Conservation (phyloP, 2,113 vertebrate genomes). For the Salvator merianae region DNA sequence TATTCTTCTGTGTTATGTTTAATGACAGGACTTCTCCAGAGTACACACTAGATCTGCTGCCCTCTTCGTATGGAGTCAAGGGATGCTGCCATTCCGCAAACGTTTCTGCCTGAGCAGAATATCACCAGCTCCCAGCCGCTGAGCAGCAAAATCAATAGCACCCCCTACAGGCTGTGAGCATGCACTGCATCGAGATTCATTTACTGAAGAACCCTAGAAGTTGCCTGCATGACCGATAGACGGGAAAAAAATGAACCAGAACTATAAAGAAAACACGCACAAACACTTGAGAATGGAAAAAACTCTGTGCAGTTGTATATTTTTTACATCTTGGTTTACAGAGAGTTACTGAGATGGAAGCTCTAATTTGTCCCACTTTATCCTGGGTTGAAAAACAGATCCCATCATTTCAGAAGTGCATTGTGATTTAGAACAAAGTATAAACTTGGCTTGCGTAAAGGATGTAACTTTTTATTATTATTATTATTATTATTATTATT, state of each 20-base stretch:
- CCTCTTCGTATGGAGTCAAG: background rate
- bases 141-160: background rate
- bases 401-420: background rate
- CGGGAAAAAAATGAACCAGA: background rate
- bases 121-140: too few relatives aligned
- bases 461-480: conserved; percentile 70
- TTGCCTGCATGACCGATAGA: too few relatives aligned
- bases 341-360: background rate
- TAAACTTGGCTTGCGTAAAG: conserved; percentile 76
- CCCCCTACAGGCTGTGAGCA: background rate
- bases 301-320: background rate
- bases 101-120: background rate
- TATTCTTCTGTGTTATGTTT: background rate
- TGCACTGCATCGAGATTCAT: background rate
- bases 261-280: background rate
- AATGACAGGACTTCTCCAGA: background rate
- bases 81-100: background rate
- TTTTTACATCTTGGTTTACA: background rate
- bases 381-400: background rate
- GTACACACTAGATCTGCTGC: background rate
- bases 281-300: background rate
- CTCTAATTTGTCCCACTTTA: background rate
- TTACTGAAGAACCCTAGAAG: background rate
- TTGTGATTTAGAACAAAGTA: background rate
- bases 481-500: conserved; percentile 35